Base-by-base conservation (phyloP, 2,113 vertebrate species). In the Takifugu bimaculatus region DNA sequence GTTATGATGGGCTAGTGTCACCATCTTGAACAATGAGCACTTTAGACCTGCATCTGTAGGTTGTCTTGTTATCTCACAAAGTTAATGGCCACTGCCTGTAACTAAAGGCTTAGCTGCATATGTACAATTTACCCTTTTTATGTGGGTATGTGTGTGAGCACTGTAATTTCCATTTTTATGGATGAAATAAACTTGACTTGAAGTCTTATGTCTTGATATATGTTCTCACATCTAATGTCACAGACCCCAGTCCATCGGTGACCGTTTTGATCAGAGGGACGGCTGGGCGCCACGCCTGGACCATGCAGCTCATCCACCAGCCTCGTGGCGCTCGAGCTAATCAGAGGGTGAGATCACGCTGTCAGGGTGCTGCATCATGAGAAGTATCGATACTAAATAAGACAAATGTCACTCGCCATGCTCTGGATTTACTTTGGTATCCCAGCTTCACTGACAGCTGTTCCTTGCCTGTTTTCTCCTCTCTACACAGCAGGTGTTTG, bases 201-300 rank as follows among this genome's bases (percentile, higher is more conserved):
- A 39, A 39, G 9, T 50, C 20, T 50, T 50, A n/a, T 50, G 7
- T 20, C 13, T 58, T 15, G 2, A 4, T 39, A 42, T 57, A 44
- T 50, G 3, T 50, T n/a, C 26, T 4, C 3, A 7, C 67, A 10
- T 72, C 35, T 66, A 10, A 75, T 27, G 26, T 62, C 28, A 88
- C 92, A 93, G 95, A 95, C 73, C 94, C 93, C 67, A 95, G 95
- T 62, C 96, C 96, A 20, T 95, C 94, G 43, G 93, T 97, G 79
- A 97, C 95, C 3, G 78, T 96, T 77, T 77, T 98, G 82, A 93
- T 98, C 74, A 90, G 96, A 79, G 96, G 96, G 64, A 94, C 93
- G 54, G 95, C 95, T 50, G 96, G 95, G 77, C 92, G 96, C 88
- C 94, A 97, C 72, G 96, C 95, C 4, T 98, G 95, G 96, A 94